A percentile compares a stretch with the other conserved stretches of the same genome.
phyloP scores from a whole-genome alignment of 2,113 vertebrate species.

The Pseudolaguvia tuberculata region DNA sequence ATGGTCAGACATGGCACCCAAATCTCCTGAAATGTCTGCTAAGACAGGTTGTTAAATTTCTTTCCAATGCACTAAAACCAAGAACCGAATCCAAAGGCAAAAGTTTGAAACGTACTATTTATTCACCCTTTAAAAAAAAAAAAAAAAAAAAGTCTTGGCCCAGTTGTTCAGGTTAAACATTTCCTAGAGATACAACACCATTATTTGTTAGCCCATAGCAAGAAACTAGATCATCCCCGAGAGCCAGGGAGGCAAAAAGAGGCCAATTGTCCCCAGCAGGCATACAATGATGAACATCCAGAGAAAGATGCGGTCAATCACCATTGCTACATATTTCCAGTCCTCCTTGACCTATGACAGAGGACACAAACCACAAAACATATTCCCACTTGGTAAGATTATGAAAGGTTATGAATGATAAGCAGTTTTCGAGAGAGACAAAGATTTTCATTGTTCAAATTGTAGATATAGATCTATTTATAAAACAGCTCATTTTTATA shows the following conservation, averaged over 20 bases:
- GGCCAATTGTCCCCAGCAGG: slow-evolving; percentile 50
- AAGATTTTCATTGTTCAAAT: too few species aligned
- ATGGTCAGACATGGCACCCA: slow-evolving; percentile 23
- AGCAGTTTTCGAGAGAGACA: background rate
- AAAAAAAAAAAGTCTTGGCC: slow-evolving; percentile 10
- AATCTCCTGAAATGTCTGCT: slow-evolving; percentile 26
- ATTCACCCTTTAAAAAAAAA: background rate
- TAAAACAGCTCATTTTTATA: background rate
- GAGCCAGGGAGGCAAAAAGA: slow-evolving; percentile 50
- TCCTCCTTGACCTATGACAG: slow-evolving; percentile 50
- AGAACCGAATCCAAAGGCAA: background rate
- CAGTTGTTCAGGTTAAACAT: slow-evolving; percentile 4
- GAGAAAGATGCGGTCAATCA: slow-evolving; percentile 52
- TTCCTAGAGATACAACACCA: slow-evolving; percentile 5
- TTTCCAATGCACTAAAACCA: background rate
- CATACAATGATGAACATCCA: slow-evolving; percentile 56
- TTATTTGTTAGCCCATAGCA: slow-evolving; percentile 12
- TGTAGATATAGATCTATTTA: background rate
- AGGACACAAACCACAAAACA: slow-evolving; percentile 65
- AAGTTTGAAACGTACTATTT: background rate
- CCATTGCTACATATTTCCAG: slow-evolving; percentile 53
- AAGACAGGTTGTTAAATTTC: slow-evolving; percentile 20
- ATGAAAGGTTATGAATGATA: background rate
- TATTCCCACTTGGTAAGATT: slow-evolving; percentile 21
- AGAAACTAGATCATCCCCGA: slow-evolving; percentile 49